Conservation (phyloP, 53 echinoderm and acorn worm genomes). For the Echinarachnius parma region DNA sequence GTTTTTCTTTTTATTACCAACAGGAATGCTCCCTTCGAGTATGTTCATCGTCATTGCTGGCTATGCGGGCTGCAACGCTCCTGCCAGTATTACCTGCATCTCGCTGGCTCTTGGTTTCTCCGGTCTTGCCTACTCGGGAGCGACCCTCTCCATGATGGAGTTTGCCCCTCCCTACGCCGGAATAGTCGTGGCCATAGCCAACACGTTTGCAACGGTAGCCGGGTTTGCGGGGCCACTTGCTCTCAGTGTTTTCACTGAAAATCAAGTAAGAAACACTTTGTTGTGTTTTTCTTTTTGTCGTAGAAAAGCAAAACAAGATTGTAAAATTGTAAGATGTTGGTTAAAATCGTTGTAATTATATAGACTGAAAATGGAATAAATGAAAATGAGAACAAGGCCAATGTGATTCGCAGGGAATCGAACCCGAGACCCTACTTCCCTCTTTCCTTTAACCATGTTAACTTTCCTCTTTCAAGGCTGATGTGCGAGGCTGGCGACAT, state of each 20-base stretch:
- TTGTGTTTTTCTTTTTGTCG: too few relatives aligned
- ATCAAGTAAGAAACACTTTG: slow-evolving; percentile 66
- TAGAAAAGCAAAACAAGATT: too few relatives aligned
- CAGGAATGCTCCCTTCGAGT: slow-evolving; percentile 64
- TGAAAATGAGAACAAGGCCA: too few relatives aligned
- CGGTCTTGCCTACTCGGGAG: slow-evolving; percentile 61
- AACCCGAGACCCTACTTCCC: too few relatives aligned
- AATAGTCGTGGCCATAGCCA: slow-evolving; percentile 54
- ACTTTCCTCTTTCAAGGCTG: too few relatives aligned
- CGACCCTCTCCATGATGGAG: slow-evolving; percentile 55
- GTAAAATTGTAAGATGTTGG: too few relatives aligned
- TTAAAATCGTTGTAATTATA: too few relatives aligned
- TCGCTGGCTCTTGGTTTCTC: slow-evolving; percentile 46
- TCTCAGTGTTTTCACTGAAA: slow-evolving; percentile 60
- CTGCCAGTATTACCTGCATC: slow-evolving; percentile 46
- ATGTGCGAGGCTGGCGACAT: too few relatives aligned
- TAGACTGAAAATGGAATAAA: too few relatives aligned
- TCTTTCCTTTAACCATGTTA: too few relatives aligned
- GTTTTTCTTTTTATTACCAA: not conserved
- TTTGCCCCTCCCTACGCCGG: slow-evolving; percentile 65
- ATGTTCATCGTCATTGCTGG: slow-evolving; percentile 53
- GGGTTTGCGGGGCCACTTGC: slow-evolving; percentile 56
- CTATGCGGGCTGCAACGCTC: slow-evolving; percentile 63
- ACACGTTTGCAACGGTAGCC: slow-evolving; percentile 44
- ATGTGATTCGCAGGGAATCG: too few relatives aligned